Base-by-base conservation (phyloP, 2,113 vertebrate genomes). In the Camelus dromedarius region DNA sequence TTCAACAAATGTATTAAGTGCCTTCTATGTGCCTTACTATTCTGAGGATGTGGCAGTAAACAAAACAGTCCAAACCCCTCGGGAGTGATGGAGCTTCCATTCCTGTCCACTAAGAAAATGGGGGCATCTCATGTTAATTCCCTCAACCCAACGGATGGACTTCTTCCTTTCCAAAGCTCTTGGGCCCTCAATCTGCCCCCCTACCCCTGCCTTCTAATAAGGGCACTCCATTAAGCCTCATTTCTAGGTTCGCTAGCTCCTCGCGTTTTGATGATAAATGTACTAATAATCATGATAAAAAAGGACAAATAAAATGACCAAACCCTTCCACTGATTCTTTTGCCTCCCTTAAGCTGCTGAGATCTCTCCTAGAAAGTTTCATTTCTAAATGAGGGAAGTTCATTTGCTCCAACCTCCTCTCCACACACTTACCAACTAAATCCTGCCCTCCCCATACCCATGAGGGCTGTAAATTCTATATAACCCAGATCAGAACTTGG, bases 261-360 rank as follows among this genome's bases (percentile, higher is more conserved):
- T 67, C 94, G n/a, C 19, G n/a, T 54, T 82, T 48, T 32, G 30
- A 92, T 46, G 70, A 92, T 30, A 69, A 58, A 90, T 46, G 58
- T 16, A 38, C 13, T 54, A 60, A 82, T 28, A 26, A 70, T 70
- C 48, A 72, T 30, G 38, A 77, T 56, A 35, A 64, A 82, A 82
- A 93, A 24, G 38, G 62, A 90, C 52, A 79, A 15, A 92, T 56
- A 58, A 50, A 28, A 66, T 22, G 52, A 79, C 46, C 20, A 56
- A 52, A 32, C 3, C 28, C 56, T 72, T 92, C 20, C 75, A 56
- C 4, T 14, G 64, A 87, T 54, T 83, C 38, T 6, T 50, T 81
- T 42, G 20, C 28, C 35, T 85, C 50, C n/a, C 42, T 66, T n/a
- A 35, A 56, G 35, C 35, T 73, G 48, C 56, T 56, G n/a, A 72